phyloP scores from a whole-genome alignment of 1,140 invertebrate genomes.

The Hormaphis cornu region DNA sequence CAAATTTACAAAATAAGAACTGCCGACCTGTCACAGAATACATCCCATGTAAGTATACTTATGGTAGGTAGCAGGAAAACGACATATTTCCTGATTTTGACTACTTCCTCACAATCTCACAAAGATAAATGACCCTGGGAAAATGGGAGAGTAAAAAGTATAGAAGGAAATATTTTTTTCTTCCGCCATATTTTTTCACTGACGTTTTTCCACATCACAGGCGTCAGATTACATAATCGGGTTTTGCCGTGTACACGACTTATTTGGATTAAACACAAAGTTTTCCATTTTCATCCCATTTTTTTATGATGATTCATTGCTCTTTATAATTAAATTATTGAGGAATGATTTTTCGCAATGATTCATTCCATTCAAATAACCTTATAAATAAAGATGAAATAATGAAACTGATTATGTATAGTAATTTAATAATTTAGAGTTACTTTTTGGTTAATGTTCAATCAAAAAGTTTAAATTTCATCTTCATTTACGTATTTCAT shows the following conservation, averaged over 20 bases:
- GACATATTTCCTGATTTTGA: conserved; percentile 3
- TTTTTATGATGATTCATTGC: not conserved
- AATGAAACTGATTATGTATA: too few species aligned
- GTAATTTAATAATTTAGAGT: too few species aligned
- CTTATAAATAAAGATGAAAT: too few species aligned
- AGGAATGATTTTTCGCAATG: too few species aligned
- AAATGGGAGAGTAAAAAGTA: not conserved
- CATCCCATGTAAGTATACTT: not conserved
- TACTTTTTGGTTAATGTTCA: too few species aligned
- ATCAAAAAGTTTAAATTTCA: too few species aligned
- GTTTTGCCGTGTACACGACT: not conserved
- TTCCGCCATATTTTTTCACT: not conserved
- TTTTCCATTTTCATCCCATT: not conserved
- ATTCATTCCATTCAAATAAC: too few species aligned
- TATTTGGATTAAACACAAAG: not conserved
- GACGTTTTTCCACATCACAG: not conserved
- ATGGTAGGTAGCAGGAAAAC: not conserved
- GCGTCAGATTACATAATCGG: not conserved
- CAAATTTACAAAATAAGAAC: not conserved
- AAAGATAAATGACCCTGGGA: not conserved
- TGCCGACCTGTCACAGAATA: not conserved
- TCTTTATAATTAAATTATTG: not conserved
- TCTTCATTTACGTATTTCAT: too few species aligned
- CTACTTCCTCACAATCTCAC: not conserved
- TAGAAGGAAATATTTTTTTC: not conserved